A percentile compares a stretch with the other conserved stretches of the same genome.
Conservation (phyloP, 2,888 invertebrate genomes). For the Phengaris alcon region DNA sequence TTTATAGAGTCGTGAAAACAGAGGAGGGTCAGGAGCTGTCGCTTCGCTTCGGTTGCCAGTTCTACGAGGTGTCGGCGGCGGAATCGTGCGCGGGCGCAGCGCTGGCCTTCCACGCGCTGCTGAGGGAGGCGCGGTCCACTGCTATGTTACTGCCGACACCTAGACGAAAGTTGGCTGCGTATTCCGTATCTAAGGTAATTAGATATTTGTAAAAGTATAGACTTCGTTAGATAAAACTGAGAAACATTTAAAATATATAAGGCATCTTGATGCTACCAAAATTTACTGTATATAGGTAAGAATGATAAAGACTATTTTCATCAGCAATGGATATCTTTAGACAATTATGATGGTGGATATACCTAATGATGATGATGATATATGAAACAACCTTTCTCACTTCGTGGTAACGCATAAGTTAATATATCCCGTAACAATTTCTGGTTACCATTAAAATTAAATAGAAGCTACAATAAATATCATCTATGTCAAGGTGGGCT, state of each 20-base stretch:
- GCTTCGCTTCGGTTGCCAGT: conserved; percentile 87
- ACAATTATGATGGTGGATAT: too few species aligned
- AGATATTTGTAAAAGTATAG: neutral
- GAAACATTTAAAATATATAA: too few species aligned
- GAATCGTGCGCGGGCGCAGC: conserved; percentile 90
- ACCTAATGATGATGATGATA: too few species aligned
- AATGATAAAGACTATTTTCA: too few species aligned
- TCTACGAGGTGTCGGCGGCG: conserved; percentile 91
- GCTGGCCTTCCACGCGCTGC: conserved; percentile 86
- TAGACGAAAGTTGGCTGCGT: conserved; percentile 85
- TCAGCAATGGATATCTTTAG: too few species aligned
- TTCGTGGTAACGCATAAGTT: too few species aligned
- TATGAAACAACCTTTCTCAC: too few species aligned
- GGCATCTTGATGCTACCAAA: too few species aligned
- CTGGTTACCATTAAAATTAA: conserved; percentile 1
- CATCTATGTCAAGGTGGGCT: neutral
- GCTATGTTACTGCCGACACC: conserved; percentile 84
- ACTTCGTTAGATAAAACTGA: too few species aligned
- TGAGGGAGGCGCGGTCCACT: conserved; percentile 87
- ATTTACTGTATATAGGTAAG: too few species aligned
- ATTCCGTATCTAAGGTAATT: conserved; percentile 85
- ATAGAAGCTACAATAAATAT: conserved; percentile 6
- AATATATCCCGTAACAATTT: neutral
- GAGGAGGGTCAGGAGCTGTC: conserved; percentile 90
- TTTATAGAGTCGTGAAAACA: conserved; percentile 83